A percentile compares a stretch with the other conserved stretches of the same genome.
Conservation (phyloP, 30 jellyfish, hydroid and myxozoan species). For the Clytia hemisphaerica region DNA sequence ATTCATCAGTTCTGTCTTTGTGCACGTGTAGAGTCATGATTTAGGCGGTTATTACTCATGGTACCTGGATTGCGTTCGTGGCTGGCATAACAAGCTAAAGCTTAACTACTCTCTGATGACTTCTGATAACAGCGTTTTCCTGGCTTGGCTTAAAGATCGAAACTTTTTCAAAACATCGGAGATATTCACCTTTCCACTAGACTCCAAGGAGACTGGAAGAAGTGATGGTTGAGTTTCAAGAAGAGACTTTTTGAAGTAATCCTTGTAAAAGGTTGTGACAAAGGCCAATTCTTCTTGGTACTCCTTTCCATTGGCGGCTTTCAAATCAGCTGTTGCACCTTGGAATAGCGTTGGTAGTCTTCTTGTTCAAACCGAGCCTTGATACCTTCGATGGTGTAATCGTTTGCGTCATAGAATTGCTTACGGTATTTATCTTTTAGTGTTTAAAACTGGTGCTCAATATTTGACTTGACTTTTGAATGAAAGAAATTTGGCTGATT, state of each 20-base stretch:
- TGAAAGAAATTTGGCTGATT: background rate
- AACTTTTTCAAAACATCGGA: no score
- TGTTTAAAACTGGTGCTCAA: background rate
- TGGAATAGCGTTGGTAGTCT: constrained; percentile 4
- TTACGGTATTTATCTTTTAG: constrained; percentile 11
- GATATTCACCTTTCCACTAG: no score
- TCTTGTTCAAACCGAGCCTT: constrained; percentile 6
- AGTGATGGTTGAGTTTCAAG: constrained; percentile 1
- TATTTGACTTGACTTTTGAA: background rate
- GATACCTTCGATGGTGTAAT: constrained; percentile 3
- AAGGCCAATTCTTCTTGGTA: constrained; percentile 1
- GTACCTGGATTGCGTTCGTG: background rate
- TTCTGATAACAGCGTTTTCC: no score
- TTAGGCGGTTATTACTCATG: constrained; percentile 4
- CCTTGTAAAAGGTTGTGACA: background rate
- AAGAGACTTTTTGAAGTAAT: background rate
- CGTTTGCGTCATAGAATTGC: background rate
- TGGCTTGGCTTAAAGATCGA: no score
- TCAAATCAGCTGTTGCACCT: constrained; percentile 17
- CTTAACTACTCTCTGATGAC: no score
- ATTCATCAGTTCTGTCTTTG: background rate
- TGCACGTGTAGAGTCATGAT: constrained; percentile 11
- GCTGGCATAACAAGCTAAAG: no score
- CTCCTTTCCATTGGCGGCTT: constrained; percentile 13
- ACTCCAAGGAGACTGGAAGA: background rate